Base-by-base conservation (phyloP, 2,113 vertebrate genomes). In the Tupaia tana region DNA sequence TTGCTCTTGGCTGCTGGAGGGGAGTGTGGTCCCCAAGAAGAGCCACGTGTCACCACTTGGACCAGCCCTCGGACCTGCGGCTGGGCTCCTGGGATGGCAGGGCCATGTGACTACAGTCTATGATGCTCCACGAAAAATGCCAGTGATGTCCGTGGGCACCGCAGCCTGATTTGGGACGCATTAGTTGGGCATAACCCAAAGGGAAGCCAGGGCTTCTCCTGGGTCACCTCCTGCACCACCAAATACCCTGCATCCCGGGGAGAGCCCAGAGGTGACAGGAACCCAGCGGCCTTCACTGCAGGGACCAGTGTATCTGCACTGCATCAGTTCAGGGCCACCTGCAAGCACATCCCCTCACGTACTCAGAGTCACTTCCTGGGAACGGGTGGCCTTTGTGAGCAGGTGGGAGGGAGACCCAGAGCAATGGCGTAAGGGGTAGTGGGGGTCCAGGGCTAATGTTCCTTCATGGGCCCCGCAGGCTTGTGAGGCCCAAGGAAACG, bases 401-500 rank as follows among this genome's bases (percentile, higher is more conserved):
- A 89, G 75, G 43, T 89, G 58, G 61, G 84, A 69, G 79, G 67
- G n/a, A 92, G 80, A n/a, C n/a, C 75, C 43, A 87, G 73, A 74
- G 15, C 2, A 0, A 20, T 9, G 31, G 27, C n/a, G 34, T 19
- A 7, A 0, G 31, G 43, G n/a, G 92, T 31, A 54, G 54, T 88
- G 16, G 66, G 3, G 61, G 58, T 90, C 87, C 61, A 56, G 69
- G 77, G n/a, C 20, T 81, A 58, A 88, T 90, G 66, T 67, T 29
- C 73, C 87, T 74, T 95, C 71, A 77, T 67, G 61, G 80, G 81
- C 59, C 24, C 70, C 24, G 56, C 75, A 70, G 79, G 70, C 79
- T 70, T 91, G 81, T 82, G 66, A 92, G 93, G 77, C 64, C 95
- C 91, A 82, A 61, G 74, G 94, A 96, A 91, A 95, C 52, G 74